Conservation (phyloP, 2,888 invertebrate genomes). For the Chironomus tentans region DNA sequence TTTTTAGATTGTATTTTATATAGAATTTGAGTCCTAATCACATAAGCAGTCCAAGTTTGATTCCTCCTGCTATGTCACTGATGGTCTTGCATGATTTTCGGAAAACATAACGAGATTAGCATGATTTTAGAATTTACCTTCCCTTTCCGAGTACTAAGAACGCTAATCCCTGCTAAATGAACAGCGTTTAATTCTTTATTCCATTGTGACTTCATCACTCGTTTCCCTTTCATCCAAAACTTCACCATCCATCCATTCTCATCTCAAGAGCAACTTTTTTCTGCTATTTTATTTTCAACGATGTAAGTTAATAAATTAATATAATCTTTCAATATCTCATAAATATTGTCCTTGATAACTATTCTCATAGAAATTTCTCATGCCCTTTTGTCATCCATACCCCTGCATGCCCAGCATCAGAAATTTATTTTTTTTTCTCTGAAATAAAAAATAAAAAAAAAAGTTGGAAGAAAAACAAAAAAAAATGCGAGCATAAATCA, state of each 20-base stretch:
- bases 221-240: not conserved
- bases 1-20: no score
- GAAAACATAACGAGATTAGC: no score
- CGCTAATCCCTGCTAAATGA: no score
- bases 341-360: not conserved
- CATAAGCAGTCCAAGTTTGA: no score
- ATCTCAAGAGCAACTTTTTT: not conserved
- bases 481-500: constrained; percentile 12
- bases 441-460: not conserved
- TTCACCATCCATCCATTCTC: no score
- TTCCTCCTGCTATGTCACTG: no score
- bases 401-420: not conserved
- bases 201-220: not conserved
- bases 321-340: not conserved
- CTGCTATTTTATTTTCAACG: no score
- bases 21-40: no score
- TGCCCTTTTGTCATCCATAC: not conserved
- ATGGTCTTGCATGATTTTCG: no score
- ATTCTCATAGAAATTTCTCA: not conserved
- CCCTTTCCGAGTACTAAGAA: no score
- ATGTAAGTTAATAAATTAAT: not conserved
- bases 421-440: not conserved
- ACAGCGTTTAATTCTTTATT: no score
- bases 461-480: constrained; percentile 13
- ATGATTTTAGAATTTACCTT: no score